Conservation (phyloP, 2,888 invertebrate species). For the Quadroppia sp. region DNA sequence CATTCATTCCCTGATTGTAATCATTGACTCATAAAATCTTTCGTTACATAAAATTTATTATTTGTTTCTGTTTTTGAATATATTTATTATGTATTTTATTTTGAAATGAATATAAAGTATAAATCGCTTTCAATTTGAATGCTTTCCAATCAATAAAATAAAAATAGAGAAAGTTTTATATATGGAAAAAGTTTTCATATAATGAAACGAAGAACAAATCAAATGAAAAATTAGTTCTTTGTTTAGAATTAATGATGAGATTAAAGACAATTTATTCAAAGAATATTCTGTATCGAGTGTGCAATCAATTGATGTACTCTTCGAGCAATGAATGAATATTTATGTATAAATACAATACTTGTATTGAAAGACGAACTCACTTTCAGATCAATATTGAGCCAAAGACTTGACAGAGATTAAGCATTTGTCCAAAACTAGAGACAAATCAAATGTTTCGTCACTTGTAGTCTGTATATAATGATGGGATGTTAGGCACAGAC, state of each 20-base stretch:
- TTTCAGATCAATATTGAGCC: conserved; percentile 5
- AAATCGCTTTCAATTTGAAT: too few relatives aligned
- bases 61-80: neutral
- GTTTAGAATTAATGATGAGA: too few relatives aligned
- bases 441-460: conserved; percentile 8
- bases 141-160: too few relatives aligned
- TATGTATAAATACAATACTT: neutral
- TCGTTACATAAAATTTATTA: neutral
- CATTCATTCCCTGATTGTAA: neutral
- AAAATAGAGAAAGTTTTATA: too few relatives aligned
- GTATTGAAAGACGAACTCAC: neutral
- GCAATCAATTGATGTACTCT: neutral
- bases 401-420: neutral
- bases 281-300: too few relatives aligned
- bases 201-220: too few relatives aligned
- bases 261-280: too few relatives aligned
- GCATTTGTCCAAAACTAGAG: neutral
- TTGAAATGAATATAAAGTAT: too few relatives aligned
- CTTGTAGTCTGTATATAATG: neutral
- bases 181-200: too few relatives aligned
- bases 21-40: neutral
- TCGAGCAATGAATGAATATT: neutral
- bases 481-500: neutral
- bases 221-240: too few relatives aligned
- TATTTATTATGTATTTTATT: neutral